These are phyloP conservation scores for Sericinus montela DNA, from an alignment of 2,888 invertebrate species.

Conservation along the genomic window DNA sequence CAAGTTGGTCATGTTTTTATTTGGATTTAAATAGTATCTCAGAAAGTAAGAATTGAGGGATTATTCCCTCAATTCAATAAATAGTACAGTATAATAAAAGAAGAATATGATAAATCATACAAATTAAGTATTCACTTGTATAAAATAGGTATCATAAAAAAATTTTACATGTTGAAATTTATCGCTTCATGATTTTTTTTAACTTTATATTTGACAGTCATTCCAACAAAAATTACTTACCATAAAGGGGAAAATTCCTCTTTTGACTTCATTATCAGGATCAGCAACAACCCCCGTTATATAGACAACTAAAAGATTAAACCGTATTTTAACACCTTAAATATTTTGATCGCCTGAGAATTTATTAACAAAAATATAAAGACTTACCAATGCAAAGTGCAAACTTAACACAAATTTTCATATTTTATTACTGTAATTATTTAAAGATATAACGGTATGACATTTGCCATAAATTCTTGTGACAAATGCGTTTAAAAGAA, in stretches of 20 bases:
- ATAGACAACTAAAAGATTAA: constrained; percentile 33
- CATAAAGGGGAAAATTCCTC: constrained; percentile 54
- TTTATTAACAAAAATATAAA: background rate
- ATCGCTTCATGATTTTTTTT: no score
- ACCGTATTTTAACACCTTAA: background rate
- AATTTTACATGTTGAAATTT: no score
- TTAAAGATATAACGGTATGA: constrained; percentile 31
- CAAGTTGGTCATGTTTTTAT: no score
- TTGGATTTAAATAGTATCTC: no score
- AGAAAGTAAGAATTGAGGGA: no score
- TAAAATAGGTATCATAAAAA: no score
- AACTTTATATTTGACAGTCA: no score
- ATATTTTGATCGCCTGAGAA: background rate
- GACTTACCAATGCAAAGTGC: constrained; percentile 50
- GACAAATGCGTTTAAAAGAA: constrained; percentile 58
- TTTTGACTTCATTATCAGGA: constrained; percentile 47
- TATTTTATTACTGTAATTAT: constrained; percentile 39
- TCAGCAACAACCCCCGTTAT: constrained; percentile 40
- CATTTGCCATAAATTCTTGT: constrained; percentile 40
- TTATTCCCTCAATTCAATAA: no score
- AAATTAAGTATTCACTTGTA: no score
- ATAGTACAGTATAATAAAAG: no score
- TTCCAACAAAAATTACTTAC: constrained; percentile 32
- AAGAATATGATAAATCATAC: no score
- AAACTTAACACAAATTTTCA: constrained; percentile 44